These are phyloP conservation scores for Hirtodrosophila cameraria DNA, from an alignment of 2,888 invertebrate species.

Conservation along the genomic window DNA sequence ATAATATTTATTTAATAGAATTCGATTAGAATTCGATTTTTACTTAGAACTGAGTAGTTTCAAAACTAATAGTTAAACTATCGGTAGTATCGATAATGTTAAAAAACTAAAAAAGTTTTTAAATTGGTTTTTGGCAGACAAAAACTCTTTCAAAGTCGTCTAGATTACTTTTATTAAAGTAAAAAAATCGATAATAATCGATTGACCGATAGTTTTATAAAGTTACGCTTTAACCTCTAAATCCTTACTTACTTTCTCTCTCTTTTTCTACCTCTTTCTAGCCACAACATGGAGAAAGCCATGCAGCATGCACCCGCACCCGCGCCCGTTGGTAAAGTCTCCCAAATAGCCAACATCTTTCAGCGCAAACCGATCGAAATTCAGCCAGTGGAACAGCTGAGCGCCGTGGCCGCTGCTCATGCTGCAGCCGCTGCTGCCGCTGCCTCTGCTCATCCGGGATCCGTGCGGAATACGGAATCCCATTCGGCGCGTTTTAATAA, in stretches of 20 bases:
- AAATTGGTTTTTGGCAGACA: too few relatives aligned
- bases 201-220: too few relatives aligned
- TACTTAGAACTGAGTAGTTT: too few relatives aligned
- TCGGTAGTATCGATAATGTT: too few relatives aligned
- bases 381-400: conserved; percentile 82
- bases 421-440: conserved; percentile 81
- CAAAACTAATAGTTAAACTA: too few relatives aligned
- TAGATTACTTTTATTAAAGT: too few relatives aligned
- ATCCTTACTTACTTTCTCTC: not conserved
- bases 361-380: conserved; percentile 88
- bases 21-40: too few relatives aligned
- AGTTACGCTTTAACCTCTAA: too few relatives aligned
- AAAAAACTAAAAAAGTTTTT: too few relatives aligned
- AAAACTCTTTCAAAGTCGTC: too few relatives aligned
- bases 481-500: conserved; percentile 96
- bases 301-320: conserved; percentile 81
- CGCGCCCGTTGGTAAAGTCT: conserved; percentile 90
- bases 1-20: too few relatives aligned
- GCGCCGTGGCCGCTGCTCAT: conserved; percentile 81
- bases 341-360: conserved; percentile 95
- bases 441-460: conserved; percentile 84
- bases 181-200: too few relatives aligned
- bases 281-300: conserved; percentile 86
- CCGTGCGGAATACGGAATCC: conserved; percentile 91
- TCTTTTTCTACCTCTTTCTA: conserved; percentile 26